Percentiles rank a stretch among this genome's conserved stretches.
Evolutionary conservation across 2,113 vertebrate genomes (phyloP).

Genomic region (Otocyon megalotis): DNA sequence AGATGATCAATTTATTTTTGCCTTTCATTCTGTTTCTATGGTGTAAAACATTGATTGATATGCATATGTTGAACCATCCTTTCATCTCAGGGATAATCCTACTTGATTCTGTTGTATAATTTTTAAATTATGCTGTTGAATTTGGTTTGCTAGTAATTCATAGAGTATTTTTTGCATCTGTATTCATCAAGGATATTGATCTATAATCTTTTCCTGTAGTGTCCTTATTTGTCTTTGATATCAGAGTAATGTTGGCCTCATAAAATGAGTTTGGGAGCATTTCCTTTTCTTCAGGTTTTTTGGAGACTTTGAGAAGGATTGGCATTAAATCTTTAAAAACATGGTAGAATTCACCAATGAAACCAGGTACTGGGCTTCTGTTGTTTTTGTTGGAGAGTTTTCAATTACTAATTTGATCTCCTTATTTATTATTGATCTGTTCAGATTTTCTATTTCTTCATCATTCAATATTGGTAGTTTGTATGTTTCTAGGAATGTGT

Average conservation of each 20-base stretch:
- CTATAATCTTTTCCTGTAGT: neutral
- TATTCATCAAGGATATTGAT: neutral
- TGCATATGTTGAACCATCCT: neutral
- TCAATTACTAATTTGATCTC: neutral
- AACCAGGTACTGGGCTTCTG: neutral
- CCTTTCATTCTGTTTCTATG: neutral
- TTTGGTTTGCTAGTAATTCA: neutral
- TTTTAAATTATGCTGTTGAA: neutral
- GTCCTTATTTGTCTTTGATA: neutral
- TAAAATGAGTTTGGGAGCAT: neutral
- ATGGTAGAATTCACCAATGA: neutral
- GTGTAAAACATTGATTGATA: neutral
- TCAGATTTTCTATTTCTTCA: neutral
- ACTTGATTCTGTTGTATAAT: neutral
- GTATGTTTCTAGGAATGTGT: neutral
- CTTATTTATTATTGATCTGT: neutral
- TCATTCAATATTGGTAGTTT: neutral
- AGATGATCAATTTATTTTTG: neutral
- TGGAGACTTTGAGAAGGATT: neutral
- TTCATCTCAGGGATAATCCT: neutral
- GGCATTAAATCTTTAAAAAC: neutral
- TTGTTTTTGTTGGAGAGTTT: neutral
- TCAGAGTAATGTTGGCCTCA: neutral
- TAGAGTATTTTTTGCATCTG: neutral
- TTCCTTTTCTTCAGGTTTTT: neutral